Conservation (phyloP, 2,797 vertebrate genomes). For the Brachyalestes nurse region DNA sequence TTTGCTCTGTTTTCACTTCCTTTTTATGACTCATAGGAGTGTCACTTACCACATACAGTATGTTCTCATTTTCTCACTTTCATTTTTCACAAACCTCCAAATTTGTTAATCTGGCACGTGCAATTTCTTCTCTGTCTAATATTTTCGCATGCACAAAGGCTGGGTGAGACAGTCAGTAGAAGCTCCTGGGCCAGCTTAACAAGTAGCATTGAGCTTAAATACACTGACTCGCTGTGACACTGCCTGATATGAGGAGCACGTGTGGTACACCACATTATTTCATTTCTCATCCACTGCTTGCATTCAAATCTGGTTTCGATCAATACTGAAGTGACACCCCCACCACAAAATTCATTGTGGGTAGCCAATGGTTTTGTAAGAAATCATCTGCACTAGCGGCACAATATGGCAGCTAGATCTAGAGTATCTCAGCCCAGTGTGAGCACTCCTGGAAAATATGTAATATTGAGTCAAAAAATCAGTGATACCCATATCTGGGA, state of each 20-base stretch:
- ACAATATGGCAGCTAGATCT: background rate
- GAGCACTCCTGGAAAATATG: constrained; percentile 1
- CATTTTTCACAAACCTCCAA: constrained; percentile 4
- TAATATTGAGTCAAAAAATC: background rate
- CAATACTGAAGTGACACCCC: constrained; percentile 28
- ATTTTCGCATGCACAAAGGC: background rate
- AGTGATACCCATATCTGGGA: background rate
- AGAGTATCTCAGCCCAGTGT: background rate
- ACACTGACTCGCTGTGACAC: constrained; percentile 19
- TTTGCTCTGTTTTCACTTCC: constrained; percentile 40
- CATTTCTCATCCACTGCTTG: constrained; percentile 27
- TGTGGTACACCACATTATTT: constrained; percentile 34
- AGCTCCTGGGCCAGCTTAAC: constrained; percentile 8
- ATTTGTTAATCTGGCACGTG: background rate
- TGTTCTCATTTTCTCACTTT: constrained; percentile 8
- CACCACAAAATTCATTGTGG: constrained; percentile 29
- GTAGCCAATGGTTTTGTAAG: constrained; percentile 15
- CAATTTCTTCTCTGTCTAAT: background rate
- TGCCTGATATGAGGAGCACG: constrained; percentile 15
- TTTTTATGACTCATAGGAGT: constrained; percentile 41
- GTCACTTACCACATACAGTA: constrained; percentile 7
- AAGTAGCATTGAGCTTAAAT: constrained; percentile 26
- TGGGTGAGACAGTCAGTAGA: constrained; percentile 6
- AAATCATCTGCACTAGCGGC: constrained; percentile 11
- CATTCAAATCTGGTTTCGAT: constrained; percentile 33